Evolutionary conservation across 1,140 invertebrate species (phyloP), one percentile per base, ranked within the genome.

Genomic region (Drosophila melanica): DNA sequence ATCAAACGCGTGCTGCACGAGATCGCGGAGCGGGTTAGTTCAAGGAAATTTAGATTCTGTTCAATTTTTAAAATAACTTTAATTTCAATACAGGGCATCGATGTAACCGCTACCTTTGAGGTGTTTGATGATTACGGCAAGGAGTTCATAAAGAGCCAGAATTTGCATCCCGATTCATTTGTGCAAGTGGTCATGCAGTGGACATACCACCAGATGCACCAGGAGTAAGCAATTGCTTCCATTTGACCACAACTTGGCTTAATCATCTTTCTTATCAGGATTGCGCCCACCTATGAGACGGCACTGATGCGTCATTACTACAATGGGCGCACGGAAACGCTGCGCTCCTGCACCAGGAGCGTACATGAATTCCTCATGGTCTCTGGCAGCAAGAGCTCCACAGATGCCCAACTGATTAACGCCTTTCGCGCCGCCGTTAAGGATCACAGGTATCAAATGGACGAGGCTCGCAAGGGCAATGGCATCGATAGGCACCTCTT

Each of bases 401-500:
- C 55, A 62, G 70, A 65, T 20, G 62, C 55, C 58, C 81, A 68
- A 57, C 23, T 89, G 12, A 78, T 70, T 1, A 71, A 72, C 30
- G 80, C 89, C 2, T 89, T 93, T 30, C 79, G 90, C 12, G 74
- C 68, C 18, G 93, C 93, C 12, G 90, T 93, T 4, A 75, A 90
- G 16, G 79, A 82, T 33, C 93, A 93, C 65, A 84, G 85, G 33
- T 50, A 75, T 11, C 73, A 92, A 14, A 93, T 93, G 93, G 84
- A 92, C 53, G 90, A 93, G 53, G 92, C 92, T 0, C 84, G 94
- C 82, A 92, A 92, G 37, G 94, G 94, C 1, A 89, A 93, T 74
- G 95, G 95, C 37, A 93, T 96, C 55, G 95, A 96, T 90, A 89
- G 95, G 4, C 95, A 96, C 84, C 86, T 96, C 3, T 95, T 96